A percentile compares a stretch with the other conserved stretches of the same genome.
Conservation (phyloP, 2,888 invertebrate genomes). For the Chorisops tibialis region DNA sequence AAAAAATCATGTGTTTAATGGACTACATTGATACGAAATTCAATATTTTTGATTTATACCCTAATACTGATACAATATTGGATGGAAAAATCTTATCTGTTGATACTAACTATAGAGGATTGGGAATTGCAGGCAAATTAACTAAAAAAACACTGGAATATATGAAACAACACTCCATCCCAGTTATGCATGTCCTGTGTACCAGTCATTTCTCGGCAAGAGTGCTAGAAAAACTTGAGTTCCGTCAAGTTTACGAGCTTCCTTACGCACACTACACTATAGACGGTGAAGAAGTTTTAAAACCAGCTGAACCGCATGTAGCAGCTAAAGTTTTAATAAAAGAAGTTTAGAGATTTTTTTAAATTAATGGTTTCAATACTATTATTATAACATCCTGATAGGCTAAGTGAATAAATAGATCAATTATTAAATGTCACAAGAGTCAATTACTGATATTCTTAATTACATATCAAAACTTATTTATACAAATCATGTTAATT, state of each 20-base stretch:
- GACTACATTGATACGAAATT: conserved; percentile 53
- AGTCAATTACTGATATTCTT: conserved; percentile 8
- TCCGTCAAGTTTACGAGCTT: conserved; percentile 63
- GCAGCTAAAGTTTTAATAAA: conserved; percentile 60
- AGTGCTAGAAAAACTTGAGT: conserved; percentile 68
- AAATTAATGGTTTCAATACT: not conserved
- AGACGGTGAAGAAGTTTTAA: conserved; percentile 61
- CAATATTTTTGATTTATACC: conserved; percentile 53
- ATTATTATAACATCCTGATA: conserved; percentile 16
- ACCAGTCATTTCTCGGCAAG: conserved; percentile 73
- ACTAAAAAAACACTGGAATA: conserved; percentile 47
- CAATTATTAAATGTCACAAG: conserved; percentile 18
- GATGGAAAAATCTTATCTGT: conserved; percentile 52
- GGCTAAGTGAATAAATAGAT: conserved; percentile 13
- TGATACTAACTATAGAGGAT: conserved; percentile 47
- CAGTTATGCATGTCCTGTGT: conserved; percentile 68
- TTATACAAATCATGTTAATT: too few relatives aligned
- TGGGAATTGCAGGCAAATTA: conserved; percentile 49
- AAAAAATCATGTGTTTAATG: conserved; percentile 55
- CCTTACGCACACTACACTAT: conserved; percentile 61
- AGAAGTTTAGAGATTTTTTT: conserved; percentile 36
- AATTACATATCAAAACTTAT: too few relatives aligned
- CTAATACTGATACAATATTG: conserved; percentile 45
- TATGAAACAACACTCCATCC: conserved; percentile 46
- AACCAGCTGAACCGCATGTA: conserved; percentile 64